These are phyloP conservation scores for Bubo bubo DNA, from an alignment of 2,113 vertebrate genomes.

Conservation along the genomic window DNA sequence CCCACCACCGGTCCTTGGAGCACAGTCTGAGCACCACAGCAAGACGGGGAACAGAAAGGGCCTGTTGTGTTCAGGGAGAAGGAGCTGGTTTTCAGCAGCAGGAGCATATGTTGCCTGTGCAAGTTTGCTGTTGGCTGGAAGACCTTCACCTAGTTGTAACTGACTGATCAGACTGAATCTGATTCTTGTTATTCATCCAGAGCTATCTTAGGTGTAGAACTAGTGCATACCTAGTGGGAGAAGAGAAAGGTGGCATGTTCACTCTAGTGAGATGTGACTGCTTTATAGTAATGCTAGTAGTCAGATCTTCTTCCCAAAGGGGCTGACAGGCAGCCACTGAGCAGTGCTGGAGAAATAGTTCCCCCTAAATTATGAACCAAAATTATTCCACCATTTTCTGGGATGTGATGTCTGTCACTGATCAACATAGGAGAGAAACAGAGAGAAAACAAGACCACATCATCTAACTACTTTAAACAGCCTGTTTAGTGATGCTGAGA, in stretches of 20 bases:
- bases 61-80: not conserved
- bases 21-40: not conserved
- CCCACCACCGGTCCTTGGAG: not conserved
- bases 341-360: not conserved
- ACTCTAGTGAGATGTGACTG: not conserved
- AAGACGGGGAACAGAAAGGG: not conserved
- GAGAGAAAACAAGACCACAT: not conserved
- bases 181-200: not conserved
- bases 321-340: not conserved
- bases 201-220: not conserved
- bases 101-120: not conserved
- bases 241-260: rapidly evolving
- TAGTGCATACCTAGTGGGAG: not conserved
- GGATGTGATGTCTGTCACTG: not conserved
- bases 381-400: not conserved
- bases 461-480: not conserved
- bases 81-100: not conserved
- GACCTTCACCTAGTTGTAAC: not conserved
- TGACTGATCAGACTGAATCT: not conserved
- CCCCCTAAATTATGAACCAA: not conserved
- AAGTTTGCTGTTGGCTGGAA: not conserved
- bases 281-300: not conserved
- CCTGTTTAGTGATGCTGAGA: not conserved
- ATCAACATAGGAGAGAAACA: not conserved
- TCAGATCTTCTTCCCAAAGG: not conserved